Base-by-base conservation (phyloP, 2,113 vertebrate species). In the Poeciliopsis occidentalis region DNA sequence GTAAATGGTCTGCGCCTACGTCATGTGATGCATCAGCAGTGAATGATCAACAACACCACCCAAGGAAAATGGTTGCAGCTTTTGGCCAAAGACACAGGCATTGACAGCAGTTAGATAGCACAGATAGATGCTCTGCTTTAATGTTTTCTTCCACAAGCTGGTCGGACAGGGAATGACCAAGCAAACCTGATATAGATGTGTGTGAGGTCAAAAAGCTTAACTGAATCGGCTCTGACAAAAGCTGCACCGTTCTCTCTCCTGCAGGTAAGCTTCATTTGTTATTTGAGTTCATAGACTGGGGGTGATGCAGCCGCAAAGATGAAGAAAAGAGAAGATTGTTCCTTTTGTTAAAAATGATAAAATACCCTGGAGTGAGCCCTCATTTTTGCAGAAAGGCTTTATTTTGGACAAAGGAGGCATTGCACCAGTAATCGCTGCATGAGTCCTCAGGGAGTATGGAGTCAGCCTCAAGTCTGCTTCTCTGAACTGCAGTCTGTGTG, bases 11-110 rank as follows among this genome's bases (percentile, higher is more conserved):
- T 82, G 54, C 41, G 61, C 3, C 77, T 80, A 80, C 88, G 88
- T 94, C 91, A 92, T 78, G 79, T 94, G 93, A 85, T 29, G 86
- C 90, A 84, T 73, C 73, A 82, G 81, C 85, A 90, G 82, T 60
- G 64, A 29, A 82, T 1, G 77, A 90, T 87, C 90, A 93, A 94
- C 92, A 95, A 93, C 92, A 94, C 89, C 92, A 90, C 85, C 82
- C 75, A 82, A 89, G 90, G 85, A 93, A 94, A 90, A 95, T 94
- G 93, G 94, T 90, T 92, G 92, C 89, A 91, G 88, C 82, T 83
- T 90, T 87, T 82, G 81, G 54, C 73, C 88, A 81, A 76, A 72
- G 82, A 73, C 77, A 86, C 41, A 76, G 64, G 74, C 77, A 73
- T 69, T 34, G 64, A 27, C 32, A 71, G 27, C 0, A 80, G 62